phyloP scores from a whole-genome alignment of 2,113 vertebrate species.

The Erpornis zantholeuca region DNA sequence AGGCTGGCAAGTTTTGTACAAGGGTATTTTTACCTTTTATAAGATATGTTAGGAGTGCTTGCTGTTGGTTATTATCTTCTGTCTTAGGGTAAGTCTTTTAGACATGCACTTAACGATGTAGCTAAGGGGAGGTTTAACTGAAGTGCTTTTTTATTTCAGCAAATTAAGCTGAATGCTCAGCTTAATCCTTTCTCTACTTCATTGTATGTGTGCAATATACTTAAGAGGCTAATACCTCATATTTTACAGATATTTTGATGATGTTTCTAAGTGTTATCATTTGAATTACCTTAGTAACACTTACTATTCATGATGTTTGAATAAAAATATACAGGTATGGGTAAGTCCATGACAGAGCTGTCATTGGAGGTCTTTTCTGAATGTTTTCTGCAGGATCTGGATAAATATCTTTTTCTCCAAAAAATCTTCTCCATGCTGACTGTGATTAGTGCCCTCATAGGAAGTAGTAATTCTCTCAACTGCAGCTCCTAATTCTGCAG shows the following conservation, averaged over 20 bases:
- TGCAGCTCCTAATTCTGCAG: not conserved
- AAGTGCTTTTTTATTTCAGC: not conserved
- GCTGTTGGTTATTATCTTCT: not conserved
- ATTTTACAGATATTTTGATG: not conserved
- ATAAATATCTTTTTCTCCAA: not conserved
- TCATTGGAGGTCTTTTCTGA: not conserved
- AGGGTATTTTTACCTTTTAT: not conserved
- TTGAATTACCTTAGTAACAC: not conserved
- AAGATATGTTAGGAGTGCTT: not conserved
- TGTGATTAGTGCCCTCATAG: not conserved
- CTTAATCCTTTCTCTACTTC: not conserved
- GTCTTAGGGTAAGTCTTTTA: not conserved
- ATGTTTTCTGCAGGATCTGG: not conserved
- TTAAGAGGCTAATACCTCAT: not conserved
- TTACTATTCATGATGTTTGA: not conserved
- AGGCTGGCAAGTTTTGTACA: not conserved
- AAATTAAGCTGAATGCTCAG: not conserved
- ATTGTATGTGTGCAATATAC: not conserved
- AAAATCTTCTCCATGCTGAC: not conserved
- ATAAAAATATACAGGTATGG: not conserved
- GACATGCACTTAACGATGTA: not conserved
- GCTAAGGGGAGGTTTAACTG: not conserved
- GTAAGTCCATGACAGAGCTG: not conserved
- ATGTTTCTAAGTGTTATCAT: not conserved
- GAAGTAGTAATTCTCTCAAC: not conserved